Evolutionary conservation across 2,888 invertebrate genomes (phyloP).

Genomic region (Nowickia ferox): DNA sequence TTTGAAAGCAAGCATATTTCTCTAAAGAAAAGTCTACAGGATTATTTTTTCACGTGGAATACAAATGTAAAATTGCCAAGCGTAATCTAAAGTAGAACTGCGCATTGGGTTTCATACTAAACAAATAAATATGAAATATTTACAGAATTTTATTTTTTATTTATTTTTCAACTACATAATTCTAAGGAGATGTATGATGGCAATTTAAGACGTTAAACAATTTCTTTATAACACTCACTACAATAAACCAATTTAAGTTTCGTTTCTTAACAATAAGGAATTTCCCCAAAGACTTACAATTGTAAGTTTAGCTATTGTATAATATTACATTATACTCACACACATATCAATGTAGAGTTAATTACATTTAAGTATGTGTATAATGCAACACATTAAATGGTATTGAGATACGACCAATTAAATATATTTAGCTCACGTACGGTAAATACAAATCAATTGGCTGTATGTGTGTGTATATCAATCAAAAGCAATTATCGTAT

Average conservation of each 20-base stretch:
- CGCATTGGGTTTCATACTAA: background rate
- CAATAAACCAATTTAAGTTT: background rate
- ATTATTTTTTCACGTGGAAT: too few species aligned
- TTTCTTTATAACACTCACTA: background rate
- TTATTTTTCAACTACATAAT: background rate
- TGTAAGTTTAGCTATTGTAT: background rate
- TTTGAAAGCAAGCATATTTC: too few species aligned
- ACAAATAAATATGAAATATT: background rate
- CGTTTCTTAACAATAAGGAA: background rate
- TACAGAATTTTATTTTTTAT: background rate
- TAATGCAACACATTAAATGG: background rate
- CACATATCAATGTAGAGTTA: background rate
- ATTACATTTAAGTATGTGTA: background rate
- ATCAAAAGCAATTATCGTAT: slow-evolving; percentile 45
- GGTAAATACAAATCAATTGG: background rate
- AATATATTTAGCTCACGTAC: slow-evolving; percentile 33
- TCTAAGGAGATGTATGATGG: background rate
- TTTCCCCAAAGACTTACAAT: background rate
- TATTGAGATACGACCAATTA: background rate
- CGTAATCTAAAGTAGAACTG: too few species aligned
- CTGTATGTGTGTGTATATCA: background rate
- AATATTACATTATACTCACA: background rate
- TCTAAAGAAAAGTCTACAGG: too few species aligned
- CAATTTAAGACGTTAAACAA: background rate
- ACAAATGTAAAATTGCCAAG: too few species aligned